Conservation (phyloP, 2,113 vertebrate species). For the Psilopsiagon aymara region DNA sequence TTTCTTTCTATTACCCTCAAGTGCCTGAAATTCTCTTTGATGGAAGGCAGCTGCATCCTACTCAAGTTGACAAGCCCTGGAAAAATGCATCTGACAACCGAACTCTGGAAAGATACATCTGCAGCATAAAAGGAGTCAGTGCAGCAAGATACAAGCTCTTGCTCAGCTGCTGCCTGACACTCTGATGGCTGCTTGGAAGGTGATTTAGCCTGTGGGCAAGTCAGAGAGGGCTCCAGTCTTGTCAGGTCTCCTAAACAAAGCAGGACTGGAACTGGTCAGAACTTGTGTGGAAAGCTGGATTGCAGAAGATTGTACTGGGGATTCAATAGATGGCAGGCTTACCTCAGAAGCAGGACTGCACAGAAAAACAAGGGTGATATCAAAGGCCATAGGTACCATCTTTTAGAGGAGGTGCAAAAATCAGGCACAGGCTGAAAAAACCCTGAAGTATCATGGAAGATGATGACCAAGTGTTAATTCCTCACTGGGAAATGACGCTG, state of each 20-base stretch:
- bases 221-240: background rate
- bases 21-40: slow-evolving; percentile 41
- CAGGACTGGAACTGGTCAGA: background rate
- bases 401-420: background rate
- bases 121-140: background rate
- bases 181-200: background rate
- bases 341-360: background rate
- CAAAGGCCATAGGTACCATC: background rate
- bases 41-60: slow-evolving; percentile 25
- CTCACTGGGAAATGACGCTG: background rate
- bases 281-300: background rate
- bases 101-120: background rate
- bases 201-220: background rate
- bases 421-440: background rate
- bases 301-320: background rate
- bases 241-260: background rate
- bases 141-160: background rate
- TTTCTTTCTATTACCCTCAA: slow-evolving; percentile 1
- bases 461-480: background rate
- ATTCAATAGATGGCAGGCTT: slow-evolving; percentile 57
- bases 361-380: accelerated
- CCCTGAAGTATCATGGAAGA: background rate
- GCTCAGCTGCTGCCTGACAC: background rate
- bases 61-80: background rate
- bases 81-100: slow-evolving; percentile 33